Percentiles rank a stretch among this genome's conserved stretches.
Conservation (phyloP, 2,888 invertebrate species). For the Carcina quercana region DNA sequence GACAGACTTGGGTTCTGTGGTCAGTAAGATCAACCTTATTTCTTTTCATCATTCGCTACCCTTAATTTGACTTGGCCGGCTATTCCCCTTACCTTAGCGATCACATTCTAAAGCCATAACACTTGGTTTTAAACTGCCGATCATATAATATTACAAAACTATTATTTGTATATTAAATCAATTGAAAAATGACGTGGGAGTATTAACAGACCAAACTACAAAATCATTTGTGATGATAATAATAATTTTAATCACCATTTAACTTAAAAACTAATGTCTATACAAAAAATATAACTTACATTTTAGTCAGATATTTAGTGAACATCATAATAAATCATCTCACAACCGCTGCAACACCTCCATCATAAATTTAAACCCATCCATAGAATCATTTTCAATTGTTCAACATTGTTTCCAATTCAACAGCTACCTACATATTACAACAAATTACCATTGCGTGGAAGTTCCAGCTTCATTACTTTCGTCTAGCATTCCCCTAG, state of each 20-base stretch:
- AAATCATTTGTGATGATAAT: slow-evolving; percentile 53
- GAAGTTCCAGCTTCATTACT: slow-evolving; percentile 10
- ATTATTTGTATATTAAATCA: too few relatives aligned
- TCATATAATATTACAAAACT: too few relatives aligned
- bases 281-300: slow-evolving; percentile 73
- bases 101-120: too few relatives aligned
- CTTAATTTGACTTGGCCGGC: too few relatives aligned
- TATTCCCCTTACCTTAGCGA: too few relatives aligned
- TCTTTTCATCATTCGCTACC: too few relatives aligned
- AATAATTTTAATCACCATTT: slow-evolving; percentile 61
- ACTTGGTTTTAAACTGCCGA: too few relatives aligned
- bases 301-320: slow-evolving; percentile 70
- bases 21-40: too few relatives aligned
- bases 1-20: too few relatives aligned
- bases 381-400: slow-evolving; percentile 51
- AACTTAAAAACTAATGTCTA: slow-evolving; percentile 67
- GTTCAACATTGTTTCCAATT: slow-evolving; percentile 40
- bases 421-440: slow-evolving; percentile 41
- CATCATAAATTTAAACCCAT: slow-evolving; percentile 54
- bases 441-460: slow-evolving; percentile 30
- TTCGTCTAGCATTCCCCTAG: slow-evolving; percentile 10
- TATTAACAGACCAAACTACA: slow-evolving; percentile 17
- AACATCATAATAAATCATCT: slow-evolving; percentile 72
- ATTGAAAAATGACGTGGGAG: too few relatives aligned
- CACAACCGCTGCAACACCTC: slow-evolving; percentile 71